Percentiles rank a stretch among this genome's conserved stretches.
These are phyloP conservation scores for Scaptodrosophila lebanonensis DNA, from an alignment of 1,140 invertebrate species.

Conservation along the genomic window DNA sequence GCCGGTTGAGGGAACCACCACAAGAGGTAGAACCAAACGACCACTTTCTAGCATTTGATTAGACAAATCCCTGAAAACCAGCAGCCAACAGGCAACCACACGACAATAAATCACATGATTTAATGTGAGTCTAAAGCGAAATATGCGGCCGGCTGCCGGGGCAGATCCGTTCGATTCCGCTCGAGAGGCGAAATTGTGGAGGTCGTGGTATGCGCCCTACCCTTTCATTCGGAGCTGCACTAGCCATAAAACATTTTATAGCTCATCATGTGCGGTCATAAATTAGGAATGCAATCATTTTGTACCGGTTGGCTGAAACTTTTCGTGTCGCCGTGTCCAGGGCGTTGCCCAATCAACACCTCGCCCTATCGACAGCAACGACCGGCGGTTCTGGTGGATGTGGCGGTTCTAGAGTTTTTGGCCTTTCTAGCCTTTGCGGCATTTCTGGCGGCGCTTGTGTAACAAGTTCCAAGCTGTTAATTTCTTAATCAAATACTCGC, in stretches of 20 bases:
- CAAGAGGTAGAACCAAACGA: slow-evolving; percentile 5
- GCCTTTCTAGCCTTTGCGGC: no score
- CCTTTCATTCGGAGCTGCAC: no score
- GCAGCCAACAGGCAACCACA: slow-evolving; percentile 28
- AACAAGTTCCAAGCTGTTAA: slow-evolving; percentile 63
- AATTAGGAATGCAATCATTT: slow-evolving; percentile 64
- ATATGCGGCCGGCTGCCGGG: slow-evolving; percentile 16
- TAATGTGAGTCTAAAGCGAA: slow-evolving; percentile 54
- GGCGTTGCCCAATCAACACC: slow-evolving; percentile 74
- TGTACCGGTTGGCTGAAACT: background rate
- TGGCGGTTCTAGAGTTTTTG: no score
- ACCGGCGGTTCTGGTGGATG: no score
- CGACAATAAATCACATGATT: slow-evolving; percentile 67
- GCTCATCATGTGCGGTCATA: slow-evolving; percentile 70
- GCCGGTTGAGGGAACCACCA: slow-evolving; percentile 13
- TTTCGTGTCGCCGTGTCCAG: no score
- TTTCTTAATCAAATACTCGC: slow-evolving; percentile 63
- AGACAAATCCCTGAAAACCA: slow-evolving; percentile 20
- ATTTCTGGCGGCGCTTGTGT: slow-evolving; percentile 24
- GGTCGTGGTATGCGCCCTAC: slow-evolving; percentile 43
- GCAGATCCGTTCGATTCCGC: no score
- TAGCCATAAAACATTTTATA: slow-evolving; percentile 71
- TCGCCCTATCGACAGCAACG: slow-evolving; percentile 20
- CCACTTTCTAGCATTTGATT: slow-evolving; percentile 25
- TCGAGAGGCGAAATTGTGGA: slow-evolving; percentile 59